Evolutionary conservation across 2,797 vertebrate species (phyloP), one percentile per base, ranked within the genome.

Genomic region (Tokudaia tokunoshimensis): DNA sequence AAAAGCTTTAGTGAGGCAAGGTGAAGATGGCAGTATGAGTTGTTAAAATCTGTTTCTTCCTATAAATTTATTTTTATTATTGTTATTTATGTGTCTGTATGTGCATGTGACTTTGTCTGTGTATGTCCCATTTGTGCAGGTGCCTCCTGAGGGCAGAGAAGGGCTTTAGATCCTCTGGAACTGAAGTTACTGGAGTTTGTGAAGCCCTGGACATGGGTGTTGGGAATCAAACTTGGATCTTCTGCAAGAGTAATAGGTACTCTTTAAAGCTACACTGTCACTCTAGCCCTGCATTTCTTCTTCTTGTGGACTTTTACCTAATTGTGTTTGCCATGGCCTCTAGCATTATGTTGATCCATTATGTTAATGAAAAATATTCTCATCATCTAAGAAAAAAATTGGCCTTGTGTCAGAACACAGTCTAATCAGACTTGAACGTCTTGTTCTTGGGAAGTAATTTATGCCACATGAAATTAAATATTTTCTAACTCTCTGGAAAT

Each of bases 371-470:
- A 76, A 47, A 47, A 15, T 76, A 29, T 76, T 76, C 44, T 76
- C 41, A 76, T 76, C 41, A 76, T 76, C 24, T 76, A 76, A 76
- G 44, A 29, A 47, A 76, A 24, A 76, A 47, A 15, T 34, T 85
- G 65, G 7, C 57, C 52, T 59, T 1, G 1, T 19, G 2, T 94
- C 80, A 94, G n/a, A 89, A 85, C 22, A 75, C 52, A 94, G 82
- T 75, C 12, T 10, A 92, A 47, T 24, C 6, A 91, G 89, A 26
- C 57, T 93, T 72, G 22, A 79, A 31, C 20, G 31, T 67, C 15
- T 65, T 78, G 17, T 75, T 84, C 55, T 44, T 95, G 59, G 15
- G 41, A 95, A 94, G 17, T 26, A 83, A 95, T 84, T 57, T 63
- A 70, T 52, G 6, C 2, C 79, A 63, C 57, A 5, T 78, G 1